Evolutionary conservation across 2,113 vertebrate species (phyloP).

Genomic region (Apodemus speciosus): DNA sequence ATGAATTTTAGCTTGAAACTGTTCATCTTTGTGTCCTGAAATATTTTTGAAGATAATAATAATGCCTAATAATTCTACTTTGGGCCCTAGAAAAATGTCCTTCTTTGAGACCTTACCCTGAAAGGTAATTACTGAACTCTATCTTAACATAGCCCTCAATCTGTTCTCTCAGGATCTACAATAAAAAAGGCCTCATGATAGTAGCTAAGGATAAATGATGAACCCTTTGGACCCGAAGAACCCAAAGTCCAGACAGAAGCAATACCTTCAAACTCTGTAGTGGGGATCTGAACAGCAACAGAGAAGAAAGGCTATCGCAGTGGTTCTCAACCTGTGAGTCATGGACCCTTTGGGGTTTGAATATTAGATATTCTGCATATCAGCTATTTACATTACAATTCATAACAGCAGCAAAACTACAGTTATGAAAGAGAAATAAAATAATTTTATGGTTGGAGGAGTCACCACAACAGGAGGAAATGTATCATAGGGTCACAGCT

Average conservation of each 20-base stretch:
- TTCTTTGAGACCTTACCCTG: not conserved
- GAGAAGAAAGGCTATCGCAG: not conserved
- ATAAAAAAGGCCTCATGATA: not conserved
- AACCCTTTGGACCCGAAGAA: not conserved
- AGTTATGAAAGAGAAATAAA: not conserved
- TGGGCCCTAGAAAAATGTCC: not conserved
- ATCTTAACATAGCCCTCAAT: not conserved
- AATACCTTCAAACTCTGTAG: not conserved
- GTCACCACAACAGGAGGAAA: not conserved
- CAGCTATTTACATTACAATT: not conserved
- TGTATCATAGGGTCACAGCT: not conserved
- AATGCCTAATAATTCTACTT: not conserved
- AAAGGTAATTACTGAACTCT: not conserved
- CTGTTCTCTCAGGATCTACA: not conserved
- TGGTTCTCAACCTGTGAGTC: not conserved
- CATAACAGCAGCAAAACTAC: not conserved
- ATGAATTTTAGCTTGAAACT: not conserved
- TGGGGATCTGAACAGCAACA: not conserved
- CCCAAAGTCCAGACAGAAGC: slow-evolving; percentile 21
- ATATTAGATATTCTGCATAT: not conserved
- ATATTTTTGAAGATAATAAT: not conserved
- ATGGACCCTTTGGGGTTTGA: not conserved
- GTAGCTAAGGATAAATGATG: slow-evolving; percentile 7
- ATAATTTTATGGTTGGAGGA: not conserved
- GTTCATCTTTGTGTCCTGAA: not conserved